Percentiles rank a stretch among this genome's conserved stretches.
phyloP scores from a whole-genome alignment of 1,140 invertebrate genomes.

The Diploscapter pachys region DNA sequence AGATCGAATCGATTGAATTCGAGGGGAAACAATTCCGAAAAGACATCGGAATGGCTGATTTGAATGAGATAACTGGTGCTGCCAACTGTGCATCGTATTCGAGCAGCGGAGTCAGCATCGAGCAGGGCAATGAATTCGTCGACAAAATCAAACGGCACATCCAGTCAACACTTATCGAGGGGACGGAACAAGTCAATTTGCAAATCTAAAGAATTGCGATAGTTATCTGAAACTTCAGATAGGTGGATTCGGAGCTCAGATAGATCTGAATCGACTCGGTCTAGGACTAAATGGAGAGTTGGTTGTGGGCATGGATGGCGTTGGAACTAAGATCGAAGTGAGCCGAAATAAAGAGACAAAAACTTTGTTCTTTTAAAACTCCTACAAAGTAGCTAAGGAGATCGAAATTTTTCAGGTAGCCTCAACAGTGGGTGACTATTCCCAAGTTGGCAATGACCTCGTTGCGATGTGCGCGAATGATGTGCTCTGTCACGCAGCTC shows the following conservation, averaged over 20 bases:
- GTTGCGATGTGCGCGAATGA: constrained; percentile 98
- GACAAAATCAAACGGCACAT: constrained; percentile 74
- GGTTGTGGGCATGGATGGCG: constrained; percentile 90
- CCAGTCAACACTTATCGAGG: constrained; percentile 59
- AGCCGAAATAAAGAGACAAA: no score
- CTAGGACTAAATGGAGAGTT: constrained; percentile 76
- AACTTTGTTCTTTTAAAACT: no score
- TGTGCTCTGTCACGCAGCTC: constrained; percentile 85
- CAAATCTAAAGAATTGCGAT: not conserved
- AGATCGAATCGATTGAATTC: constrained; percentile 68
- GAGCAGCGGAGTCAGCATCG: constrained; percentile 86
- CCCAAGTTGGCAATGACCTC: constrained; percentile 85
- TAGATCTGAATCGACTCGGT: constrained; percentile 71
- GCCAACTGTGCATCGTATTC: constrained; percentile 73
- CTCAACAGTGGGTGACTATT: constrained; percentile 73
- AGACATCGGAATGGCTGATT: constrained; percentile 74
- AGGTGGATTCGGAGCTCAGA: constrained; percentile 88
- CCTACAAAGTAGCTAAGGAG: no score
- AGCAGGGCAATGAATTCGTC: constrained; percentile 80
- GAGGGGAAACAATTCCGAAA: constrained; percentile 78
- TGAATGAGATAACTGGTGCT: not conserved
- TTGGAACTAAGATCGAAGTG: constrained; percentile 85
- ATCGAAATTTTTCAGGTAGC: constrained; percentile 66
- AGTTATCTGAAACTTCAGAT: constrained; percentile 63
- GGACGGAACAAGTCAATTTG: constrained; percentile 42